Percentiles rank a stretch among this genome's conserved stretches.
Evolutionary conservation across 1,140 invertebrate genomes (phyloP).

Genomic region (Drosophila trapezifrons): DNA sequence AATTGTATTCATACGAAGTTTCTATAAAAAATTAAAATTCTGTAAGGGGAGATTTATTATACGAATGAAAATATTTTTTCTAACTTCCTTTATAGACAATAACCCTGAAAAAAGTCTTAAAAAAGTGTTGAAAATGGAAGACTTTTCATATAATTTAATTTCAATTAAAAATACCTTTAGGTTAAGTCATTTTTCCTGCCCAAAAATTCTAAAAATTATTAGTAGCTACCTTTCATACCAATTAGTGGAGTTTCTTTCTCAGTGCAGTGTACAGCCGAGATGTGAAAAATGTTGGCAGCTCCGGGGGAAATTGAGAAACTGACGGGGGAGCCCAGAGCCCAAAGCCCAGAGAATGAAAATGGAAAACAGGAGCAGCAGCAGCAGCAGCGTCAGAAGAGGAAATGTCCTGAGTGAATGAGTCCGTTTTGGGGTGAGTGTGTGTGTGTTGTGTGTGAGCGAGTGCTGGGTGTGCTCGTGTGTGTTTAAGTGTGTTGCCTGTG

Average conservation of each 20-base stretch:
- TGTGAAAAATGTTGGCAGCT: constrained; percentile 56
- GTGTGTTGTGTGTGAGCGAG: constrained; percentile 13
- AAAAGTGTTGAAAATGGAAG: too few species aligned
- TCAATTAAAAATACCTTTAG: too few species aligned
- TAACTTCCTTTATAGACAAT: too few species aligned
- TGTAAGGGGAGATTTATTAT: too few species aligned
- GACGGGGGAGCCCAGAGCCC: constrained; percentile 32
- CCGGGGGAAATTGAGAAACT: constrained; percentile 53
- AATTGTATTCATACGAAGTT: background rate
- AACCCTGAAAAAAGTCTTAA: too few species aligned
- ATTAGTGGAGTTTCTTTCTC: background rate
- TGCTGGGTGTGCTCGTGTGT: constrained; percentile 10
- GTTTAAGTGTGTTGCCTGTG: constrained; percentile 24
- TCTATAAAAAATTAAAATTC: background rate
- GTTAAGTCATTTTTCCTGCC: too few species aligned
- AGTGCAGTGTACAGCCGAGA: constrained; percentile 21
- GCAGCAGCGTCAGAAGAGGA: constrained; percentile 29
- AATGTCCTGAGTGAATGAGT: constrained; percentile 51
- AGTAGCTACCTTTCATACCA: background rate
- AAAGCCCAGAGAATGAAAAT: constrained; percentile 43
- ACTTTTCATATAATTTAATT: too few species aligned
- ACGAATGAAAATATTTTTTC: too few species aligned
- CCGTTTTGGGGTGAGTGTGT: constrained; percentile 18
- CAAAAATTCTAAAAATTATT: too few species aligned
- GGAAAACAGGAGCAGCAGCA: constrained; percentile 42